Base-by-base conservation (phyloP, 2,797 vertebrate species). In the Staurois parvus region DNA sequence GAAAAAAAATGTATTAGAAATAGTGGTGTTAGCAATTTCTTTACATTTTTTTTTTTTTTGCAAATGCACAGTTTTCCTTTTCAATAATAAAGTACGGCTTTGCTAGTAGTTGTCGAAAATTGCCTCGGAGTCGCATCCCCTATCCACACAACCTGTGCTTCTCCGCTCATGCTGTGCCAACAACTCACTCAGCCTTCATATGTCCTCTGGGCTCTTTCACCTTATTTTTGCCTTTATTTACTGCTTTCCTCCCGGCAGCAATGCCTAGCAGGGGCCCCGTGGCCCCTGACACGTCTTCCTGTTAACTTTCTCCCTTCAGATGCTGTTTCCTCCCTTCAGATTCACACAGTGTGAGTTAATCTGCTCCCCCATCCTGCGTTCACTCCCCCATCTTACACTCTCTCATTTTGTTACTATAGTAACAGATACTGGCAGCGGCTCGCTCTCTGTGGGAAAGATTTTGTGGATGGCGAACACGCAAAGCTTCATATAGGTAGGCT, bases 401-500 rank as follows among this genome's bases (percentile, higher is more conserved):
- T 67, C 68, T 59, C 75, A 74, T 85, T 78, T 37, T 80, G 84
- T 85, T 85, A 17, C 84, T 52, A 85, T 85, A 59, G 84, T 52
- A 85, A 85, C 84, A 72, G 82, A 84, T 84, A 67, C 84, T 68
- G 78, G 62, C 68, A 80, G 76, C 40, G 28, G 72, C 73, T 85
- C 21, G 28, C 76, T 64, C 67, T 26, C 84, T 70, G 78, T 72
- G 78, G 78, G 78, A 80, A 80, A 56, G 37, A 80, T n/a, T 70
- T 72, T 72, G 76, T 78, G 76, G 28, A 78, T 78, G 67, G 67
- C 67, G 29, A 72, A 32, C 76, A 78, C 62, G 76, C 59, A 78
- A 62, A 21, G 37, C 78, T 70, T 29, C 67, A 7, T 80, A 42
- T 12, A 56, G 78, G 78, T 80, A 80, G 42, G 17, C 30, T 56